Evolutionary conservation across 2,888 invertebrate species (phyloP).

Genomic region (Petrolisthes manimaculis): DNA sequence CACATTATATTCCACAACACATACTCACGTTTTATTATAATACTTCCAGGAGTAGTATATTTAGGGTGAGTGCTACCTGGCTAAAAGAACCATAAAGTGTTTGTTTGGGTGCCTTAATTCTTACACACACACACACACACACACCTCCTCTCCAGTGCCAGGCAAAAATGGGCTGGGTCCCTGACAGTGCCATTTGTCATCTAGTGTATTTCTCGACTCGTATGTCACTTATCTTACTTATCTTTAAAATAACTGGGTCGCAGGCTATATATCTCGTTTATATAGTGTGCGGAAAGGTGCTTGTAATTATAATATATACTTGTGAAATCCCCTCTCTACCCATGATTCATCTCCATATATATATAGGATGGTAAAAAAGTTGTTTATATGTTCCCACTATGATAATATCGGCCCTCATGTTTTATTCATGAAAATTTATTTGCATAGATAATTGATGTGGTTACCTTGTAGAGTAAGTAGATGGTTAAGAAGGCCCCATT

Average conservation of each 20-base stretch:
- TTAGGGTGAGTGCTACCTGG: no score
- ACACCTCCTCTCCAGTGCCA: background rate
- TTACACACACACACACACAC: no score
- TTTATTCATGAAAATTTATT: background rate
- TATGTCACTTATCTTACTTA: no score
- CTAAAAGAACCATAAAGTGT: no score
- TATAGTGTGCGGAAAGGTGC: background rate
- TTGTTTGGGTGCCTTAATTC: no score
- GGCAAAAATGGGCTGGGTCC: slow-evolving; percentile 9
- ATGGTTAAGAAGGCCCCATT: slow-evolving; percentile 7
- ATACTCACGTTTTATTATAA: no score
- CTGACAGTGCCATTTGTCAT: slow-evolving; percentile 33
- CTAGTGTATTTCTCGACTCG: background rate
- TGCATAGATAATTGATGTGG: background rate
- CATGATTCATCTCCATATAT: slow-evolving; percentile 37
- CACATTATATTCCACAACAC: no score
- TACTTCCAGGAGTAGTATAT: no score
- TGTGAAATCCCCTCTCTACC: background rate
- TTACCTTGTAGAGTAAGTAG: slow-evolving; percentile 18
- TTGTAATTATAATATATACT: background rate
- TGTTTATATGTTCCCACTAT: slow-evolving; percentile 1
- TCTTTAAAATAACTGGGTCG: no score
- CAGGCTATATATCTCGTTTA: background rate
- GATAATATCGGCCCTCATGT: background rate
- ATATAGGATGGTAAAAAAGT: slow-evolving; percentile 7